A percentile compares a stretch with the other conserved stretches of the same genome.
Evolutionary conservation across 2,113 vertebrate species (phyloP).

Genomic region (Mystacornis crossleyi): DNA sequence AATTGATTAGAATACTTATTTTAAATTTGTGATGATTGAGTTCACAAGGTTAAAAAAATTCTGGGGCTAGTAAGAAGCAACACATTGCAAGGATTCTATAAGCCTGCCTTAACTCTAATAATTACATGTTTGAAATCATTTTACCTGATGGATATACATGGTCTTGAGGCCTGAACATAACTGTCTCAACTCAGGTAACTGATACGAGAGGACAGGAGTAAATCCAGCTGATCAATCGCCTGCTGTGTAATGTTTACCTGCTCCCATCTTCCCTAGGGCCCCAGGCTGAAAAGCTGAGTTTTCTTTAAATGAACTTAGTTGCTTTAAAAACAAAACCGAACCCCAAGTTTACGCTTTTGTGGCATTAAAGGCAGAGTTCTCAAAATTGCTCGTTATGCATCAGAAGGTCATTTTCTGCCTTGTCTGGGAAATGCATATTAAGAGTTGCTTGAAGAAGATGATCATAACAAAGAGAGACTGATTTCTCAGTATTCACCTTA

Average conservation of each 20-base stretch:
- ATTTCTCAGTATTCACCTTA: neutral
- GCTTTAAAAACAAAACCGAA: neutral
- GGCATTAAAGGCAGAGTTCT: neutral
- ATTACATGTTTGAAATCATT: neutral
- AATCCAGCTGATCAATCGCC: neutral
- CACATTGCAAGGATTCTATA: neutral
- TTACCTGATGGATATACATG: constrained; percentile 3
- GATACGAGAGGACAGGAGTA: neutral
- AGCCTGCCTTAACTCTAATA: constrained; percentile 12
- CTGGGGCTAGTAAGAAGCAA: neutral
- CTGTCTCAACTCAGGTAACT: neutral
- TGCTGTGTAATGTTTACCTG: neutral
- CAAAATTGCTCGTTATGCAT: neutral
- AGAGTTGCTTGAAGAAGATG: neutral
- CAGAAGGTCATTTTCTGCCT: neutral
- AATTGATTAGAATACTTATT: neutral
- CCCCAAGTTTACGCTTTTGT: neutral
- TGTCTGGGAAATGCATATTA: neutral
- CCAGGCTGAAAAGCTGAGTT: neutral
- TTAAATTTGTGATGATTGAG: neutral
- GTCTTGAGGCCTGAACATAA: neutral
- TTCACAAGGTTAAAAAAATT: neutral
- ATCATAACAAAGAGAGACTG: neutral
- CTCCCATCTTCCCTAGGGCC: neutral
- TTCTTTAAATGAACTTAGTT: neutral